Evolutionary conservation across 1,140 invertebrate species (phyloP), one percentile per base, ranked within the genome.

Genomic region (Diachasmimorpha longicaudata): DNA sequence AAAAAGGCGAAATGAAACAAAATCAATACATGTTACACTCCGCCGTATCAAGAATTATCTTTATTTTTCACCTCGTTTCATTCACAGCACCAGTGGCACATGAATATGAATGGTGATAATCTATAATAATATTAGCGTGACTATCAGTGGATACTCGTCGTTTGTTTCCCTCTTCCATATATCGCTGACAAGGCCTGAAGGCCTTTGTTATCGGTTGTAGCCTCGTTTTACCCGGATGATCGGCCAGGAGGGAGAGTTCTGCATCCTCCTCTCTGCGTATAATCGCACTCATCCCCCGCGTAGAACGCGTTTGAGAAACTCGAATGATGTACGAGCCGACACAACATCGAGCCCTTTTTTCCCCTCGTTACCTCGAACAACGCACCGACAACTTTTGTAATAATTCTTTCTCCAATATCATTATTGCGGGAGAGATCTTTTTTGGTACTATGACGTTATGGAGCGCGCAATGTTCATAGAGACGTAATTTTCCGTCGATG

Each of bases 331-430:
- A 82, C 79, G 78, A 81, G 79, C 81, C 79, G 46, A 80, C 81
- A 80, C 81, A 79, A 31, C 31, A 6, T 31, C 31, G 31, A 78
- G 82, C 79, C 78, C 81, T 79, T 80, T 83, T 83, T 80, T 81
- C 72, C 77, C 81, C 79, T 84, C 80, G 80, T 83, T 84, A 83
- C 75, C 78, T 82, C 81, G 77, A 37, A 63, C 67, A 46, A 55
- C 81, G 78, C 71, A 78, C 79, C 77, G 75, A 79, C 77, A 83
- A 81, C 75, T 83, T 82, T 79, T 46, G 79, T 82, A 83, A 83
- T 84, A 84, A 84, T 84, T 84, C 82, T 82, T 81, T 83, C 75
- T 69, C 80, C 77, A 84, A 83, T 82, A 82, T 84, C 81, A 80
- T 82, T 79, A 83, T 82, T 80, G 78, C 79, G 78, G 44, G 37